Evolutionary conservation across 2,888 invertebrate genomes (phyloP).

Genomic region (Habroteleia sp.): DNA sequence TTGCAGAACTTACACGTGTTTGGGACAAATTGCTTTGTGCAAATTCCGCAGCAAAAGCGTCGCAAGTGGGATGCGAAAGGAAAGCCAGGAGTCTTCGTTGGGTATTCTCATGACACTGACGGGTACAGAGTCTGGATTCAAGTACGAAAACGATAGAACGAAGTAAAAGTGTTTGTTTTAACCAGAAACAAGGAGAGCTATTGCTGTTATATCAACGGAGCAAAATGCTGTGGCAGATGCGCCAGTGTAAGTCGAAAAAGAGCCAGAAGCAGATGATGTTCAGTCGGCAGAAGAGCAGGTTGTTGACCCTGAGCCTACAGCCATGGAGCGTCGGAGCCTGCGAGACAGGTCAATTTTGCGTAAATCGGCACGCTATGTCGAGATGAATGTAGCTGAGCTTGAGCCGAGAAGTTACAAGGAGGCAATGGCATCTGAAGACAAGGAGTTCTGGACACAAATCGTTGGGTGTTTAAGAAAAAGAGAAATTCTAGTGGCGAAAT

Average conservation of each 20-base stretch:
- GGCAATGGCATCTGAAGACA: conserved; percentile 47
- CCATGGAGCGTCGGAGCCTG: too few relatives aligned
- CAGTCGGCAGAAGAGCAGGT: too few relatives aligned
- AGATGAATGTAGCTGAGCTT: too few relatives aligned
- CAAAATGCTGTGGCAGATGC: too few relatives aligned
- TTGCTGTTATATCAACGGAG: too few relatives aligned
- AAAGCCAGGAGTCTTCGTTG: conserved; percentile 65
- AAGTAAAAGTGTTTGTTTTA: too few relatives aligned
- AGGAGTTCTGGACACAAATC: conserved; percentile 60
- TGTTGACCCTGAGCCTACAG: too few relatives aligned
- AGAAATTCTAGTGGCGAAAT: conserved; percentile 31
- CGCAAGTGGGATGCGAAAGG: conserved; percentile 69
- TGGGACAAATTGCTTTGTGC: conserved; percentile 63
- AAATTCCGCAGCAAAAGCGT: conserved; percentile 66
- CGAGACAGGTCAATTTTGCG: neutral
- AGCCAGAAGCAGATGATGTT: too few relatives aligned
- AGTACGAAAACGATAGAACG: too few relatives aligned
- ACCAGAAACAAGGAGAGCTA: neutral
- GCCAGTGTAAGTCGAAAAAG: too few relatives aligned
- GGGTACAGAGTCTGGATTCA: conserved; percentile 24
- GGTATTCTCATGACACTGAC: conserved; percentile 39
- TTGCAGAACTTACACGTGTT: conserved; percentile 66
- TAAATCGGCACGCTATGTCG: too few relatives aligned
- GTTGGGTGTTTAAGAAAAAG: conserved; percentile 68
- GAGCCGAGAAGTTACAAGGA: conserved; percentile 35